Evolutionary conservation across 1,140 invertebrate genomes (phyloP).

Genomic region (Homarus americanus): DNA sequence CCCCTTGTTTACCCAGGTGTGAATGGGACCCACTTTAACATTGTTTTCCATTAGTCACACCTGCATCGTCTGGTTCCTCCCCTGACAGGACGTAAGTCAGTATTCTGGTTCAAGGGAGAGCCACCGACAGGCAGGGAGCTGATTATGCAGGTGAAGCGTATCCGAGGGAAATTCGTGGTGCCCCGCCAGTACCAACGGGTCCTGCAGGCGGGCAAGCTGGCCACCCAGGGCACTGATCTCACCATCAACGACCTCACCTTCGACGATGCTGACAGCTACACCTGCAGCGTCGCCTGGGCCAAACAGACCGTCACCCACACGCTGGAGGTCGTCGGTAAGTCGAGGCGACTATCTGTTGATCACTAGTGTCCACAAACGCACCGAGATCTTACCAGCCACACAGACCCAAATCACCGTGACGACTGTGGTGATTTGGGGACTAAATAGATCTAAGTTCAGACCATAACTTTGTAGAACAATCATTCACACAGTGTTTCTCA

Average conservation of each 20-base stretch:
- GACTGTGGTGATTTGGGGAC: no score
- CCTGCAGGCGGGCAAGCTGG: slow-evolving; percentile 7
- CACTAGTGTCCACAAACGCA: no score
- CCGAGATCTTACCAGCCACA: no score
- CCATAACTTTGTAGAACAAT: no score
- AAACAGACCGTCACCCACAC: slow-evolving; percentile 45
- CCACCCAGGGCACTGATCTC: slow-evolving; percentile 12
- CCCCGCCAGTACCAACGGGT: slow-evolving; percentile 2
- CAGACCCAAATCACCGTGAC: no score
- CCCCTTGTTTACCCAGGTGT: no score
- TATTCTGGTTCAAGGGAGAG: slow-evolving; percentile 47
- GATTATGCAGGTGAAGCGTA: slow-evolving; percentile 26
- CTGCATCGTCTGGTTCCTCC: no score
- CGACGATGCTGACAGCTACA: slow-evolving; percentile 26
- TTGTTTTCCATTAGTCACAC: no score
- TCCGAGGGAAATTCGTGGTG: background rate
- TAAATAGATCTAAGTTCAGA: no score
- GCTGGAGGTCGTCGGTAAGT: slow-evolving; percentile 43
- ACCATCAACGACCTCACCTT: slow-evolving; percentile 31
- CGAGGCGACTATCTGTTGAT: no score
- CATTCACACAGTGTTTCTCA: no score
- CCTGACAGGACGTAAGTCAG: slow-evolving; percentile 23
- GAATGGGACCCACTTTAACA: no score
- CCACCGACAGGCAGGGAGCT: background rate
- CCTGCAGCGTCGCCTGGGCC: slow-evolving; percentile 22